These are phyloP conservation scores for Rhagologus leucostigma DNA, from an alignment of 2,113 vertebrate species.

Conservation along the genomic window DNA sequence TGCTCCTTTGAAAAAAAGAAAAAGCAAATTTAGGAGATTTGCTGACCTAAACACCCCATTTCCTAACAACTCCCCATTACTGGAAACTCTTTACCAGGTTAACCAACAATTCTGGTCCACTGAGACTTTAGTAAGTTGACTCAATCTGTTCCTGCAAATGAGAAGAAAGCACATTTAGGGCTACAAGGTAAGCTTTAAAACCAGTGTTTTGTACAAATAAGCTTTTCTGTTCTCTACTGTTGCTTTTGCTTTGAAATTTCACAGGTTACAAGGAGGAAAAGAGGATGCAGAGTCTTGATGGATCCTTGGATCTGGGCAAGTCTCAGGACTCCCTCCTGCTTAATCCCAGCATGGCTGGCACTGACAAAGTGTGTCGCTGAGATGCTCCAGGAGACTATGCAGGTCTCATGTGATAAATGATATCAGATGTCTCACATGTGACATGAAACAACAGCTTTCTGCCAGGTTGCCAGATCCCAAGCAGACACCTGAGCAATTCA, in stretches of 20 bases:
- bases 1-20: neutral
- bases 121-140: neutral
- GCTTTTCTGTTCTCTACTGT: neutral
- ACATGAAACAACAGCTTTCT: neutral
- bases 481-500: neutral
- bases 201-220: neutral
- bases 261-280: neutral
- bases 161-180: neutral
- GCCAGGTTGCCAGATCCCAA: rapidly evolving
- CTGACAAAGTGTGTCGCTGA: neutral
- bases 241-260: neutral
- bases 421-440: neutral
- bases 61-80: neutral
- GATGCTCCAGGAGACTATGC: neutral
- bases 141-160: neutral
- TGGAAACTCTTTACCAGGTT: neutral
- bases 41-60: neutral
- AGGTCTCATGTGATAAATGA: neutral
- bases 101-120: neutral
- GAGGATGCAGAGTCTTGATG: neutral
- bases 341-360: rapidly evolving
- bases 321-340: neutral
- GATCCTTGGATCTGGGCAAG: neutral
- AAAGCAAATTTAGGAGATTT: neutral
- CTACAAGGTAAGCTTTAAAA: neutral